Evolutionary conservation across 1,140 invertebrate genomes (phyloP).

Genomic region (Zaprionus tsacasi): DNA sequence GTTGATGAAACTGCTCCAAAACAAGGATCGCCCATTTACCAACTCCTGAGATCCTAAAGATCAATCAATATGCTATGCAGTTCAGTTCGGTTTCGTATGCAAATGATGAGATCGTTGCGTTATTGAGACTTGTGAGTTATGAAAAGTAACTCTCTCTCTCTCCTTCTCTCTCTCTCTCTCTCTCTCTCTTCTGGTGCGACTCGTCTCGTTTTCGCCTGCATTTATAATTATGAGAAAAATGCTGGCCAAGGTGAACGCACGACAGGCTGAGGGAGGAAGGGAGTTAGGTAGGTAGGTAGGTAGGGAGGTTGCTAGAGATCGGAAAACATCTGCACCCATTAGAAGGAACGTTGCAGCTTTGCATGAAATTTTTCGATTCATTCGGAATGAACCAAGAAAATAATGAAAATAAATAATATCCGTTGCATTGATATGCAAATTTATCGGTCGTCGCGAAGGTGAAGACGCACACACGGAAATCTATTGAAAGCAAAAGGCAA

Average conservation of each 20-base stretch:
- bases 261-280: background rate
- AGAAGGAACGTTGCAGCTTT: conserved; percentile 43
- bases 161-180: background rate
- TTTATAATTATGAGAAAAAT: conserved; percentile 60
- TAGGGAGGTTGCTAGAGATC: background rate
- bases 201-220: conserved; percentile 30
- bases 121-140: conserved; percentile 57
- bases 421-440: conserved; percentile 63
- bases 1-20: conserved; percentile 51
- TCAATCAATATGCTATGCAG: conserved; percentile 42
- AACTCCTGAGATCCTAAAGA: conserved; percentile 16
- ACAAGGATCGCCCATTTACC: conserved; percentile 37
- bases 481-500: conserved; percentile 48
- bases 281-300: background rate
- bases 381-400: conserved; percentile 54
- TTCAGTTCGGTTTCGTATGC: conserved; percentile 23
- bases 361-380: conserved; percentile 58
- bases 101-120: conserved; percentile 51
- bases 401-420: conserved; percentile 65
- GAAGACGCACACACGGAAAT: conserved; percentile 46
- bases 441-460: conserved; percentile 43
- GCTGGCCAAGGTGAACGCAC: conserved; percentile 21
- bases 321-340: conserved; percentile 51
- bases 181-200: too few relatives aligned
- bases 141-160: conserved; percentile 33